Evolutionary conservation across 2,113 vertebrate species (phyloP).

Genomic region (Alosa alosa): DNA sequence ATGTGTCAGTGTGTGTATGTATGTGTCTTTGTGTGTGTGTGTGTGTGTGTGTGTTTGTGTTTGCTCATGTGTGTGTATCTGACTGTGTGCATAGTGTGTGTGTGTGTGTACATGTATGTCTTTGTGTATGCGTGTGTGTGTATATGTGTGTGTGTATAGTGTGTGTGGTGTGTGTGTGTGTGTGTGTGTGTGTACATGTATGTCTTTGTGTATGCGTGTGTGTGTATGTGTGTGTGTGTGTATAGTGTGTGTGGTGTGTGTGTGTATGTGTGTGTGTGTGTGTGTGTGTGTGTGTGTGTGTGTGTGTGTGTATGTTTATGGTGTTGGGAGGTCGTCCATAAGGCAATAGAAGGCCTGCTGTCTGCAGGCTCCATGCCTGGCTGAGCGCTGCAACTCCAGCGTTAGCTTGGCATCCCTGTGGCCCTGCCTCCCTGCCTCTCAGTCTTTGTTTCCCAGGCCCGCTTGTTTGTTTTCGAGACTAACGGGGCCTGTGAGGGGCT

Average conservation of each 20-base stretch:
- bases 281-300: not conserved
- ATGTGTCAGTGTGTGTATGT: too few species aligned
- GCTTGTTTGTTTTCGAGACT: not conserved
- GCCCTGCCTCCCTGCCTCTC: not conserved
- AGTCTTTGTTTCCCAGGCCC: not conserved
- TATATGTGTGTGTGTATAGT: not conserved
- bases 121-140: too few species aligned
- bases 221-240: not conserved
- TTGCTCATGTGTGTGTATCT: too few species aligned
- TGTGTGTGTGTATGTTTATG: not conserved
- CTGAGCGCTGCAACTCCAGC: not conserved
- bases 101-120: too few species aligned
- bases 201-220: too few species aligned
- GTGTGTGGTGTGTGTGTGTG: too few species aligned
- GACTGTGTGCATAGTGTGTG: too few species aligned
- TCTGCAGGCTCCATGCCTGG: conserved; percentile 17
- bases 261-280: too few species aligned
- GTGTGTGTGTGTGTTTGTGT: too few species aligned
- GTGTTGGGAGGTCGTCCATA: not conserved
- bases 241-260: too few species aligned
- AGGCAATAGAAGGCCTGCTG: not conserved
- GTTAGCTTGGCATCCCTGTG: not conserved
- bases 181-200: not conserved
- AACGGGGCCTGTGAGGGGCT: conserved; percentile 15
- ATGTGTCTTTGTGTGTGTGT: too few species aligned